Conservation (phyloP, 2,888 invertebrate genomes). For the Ommatoiulus sabulosus region DNA sequence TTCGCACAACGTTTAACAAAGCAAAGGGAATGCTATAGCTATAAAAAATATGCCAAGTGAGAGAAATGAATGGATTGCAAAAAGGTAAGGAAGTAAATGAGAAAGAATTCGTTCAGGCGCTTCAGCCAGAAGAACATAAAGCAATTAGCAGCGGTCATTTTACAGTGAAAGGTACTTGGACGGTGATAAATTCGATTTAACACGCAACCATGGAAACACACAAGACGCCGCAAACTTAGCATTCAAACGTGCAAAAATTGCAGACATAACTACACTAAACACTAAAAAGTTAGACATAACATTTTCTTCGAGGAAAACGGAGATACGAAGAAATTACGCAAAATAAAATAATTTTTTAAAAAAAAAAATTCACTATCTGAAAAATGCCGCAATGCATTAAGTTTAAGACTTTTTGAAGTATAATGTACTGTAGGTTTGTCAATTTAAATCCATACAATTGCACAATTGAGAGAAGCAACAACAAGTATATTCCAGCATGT, state of each 20-base stretch:
- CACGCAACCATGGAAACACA: slow-evolving; percentile 52
- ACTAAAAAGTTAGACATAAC: background rate
- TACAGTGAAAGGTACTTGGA: slow-evolving; percentile 49
- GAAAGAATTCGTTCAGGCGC: slow-evolving; percentile 37
- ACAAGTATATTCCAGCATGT: no score
- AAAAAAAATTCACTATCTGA: no score
- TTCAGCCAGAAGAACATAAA: slow-evolving; percentile 7
- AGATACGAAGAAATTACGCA: background rate
- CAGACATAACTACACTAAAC: background rate
- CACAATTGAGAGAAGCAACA: no score
- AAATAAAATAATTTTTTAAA: no score
- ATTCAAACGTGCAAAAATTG: background rate
- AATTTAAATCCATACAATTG: no score
- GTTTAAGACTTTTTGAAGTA: no score
- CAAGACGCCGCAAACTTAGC: slow-evolving; percentile 23
- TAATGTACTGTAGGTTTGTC: no score
- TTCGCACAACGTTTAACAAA: background rate
- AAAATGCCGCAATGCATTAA: no score
- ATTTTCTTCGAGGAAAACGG: background rate
- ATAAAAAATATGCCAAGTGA: slow-evolving; percentile 42
- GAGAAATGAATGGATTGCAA: slow-evolving; percentile 49
- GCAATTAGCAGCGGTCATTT: slow-evolving; percentile 53
- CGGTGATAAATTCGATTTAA: slow-evolving; percentile 52
- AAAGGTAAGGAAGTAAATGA: slow-evolving; percentile 44
- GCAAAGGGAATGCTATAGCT: slow-evolving; percentile 29